phyloP scores from a whole-genome alignment of 1,140 invertebrate species.

The Spodoptera frugiperda region DNA sequence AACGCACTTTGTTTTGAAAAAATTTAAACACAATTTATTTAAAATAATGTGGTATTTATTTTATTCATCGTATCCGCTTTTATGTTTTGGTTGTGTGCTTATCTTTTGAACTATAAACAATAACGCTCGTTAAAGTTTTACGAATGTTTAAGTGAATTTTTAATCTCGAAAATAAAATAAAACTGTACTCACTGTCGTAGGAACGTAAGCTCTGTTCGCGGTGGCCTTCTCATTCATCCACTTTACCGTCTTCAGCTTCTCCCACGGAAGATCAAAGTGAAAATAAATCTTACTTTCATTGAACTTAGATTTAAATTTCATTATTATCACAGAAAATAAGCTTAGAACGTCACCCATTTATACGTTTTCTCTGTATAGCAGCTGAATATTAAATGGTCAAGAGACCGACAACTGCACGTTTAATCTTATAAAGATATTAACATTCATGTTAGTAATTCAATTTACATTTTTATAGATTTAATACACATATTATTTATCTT shows the following conservation, averaged over 20 bases:
- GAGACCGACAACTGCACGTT: constrained; percentile 67
- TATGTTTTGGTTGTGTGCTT: too few species aligned
- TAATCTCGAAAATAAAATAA: background rate
- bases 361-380: constrained; percentile 59
- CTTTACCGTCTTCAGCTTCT: constrained; percentile 79
- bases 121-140: too few species aligned
- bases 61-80: too few species aligned
- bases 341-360: constrained; percentile 83
- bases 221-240: constrained; percentile 87
- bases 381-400: constrained; percentile 77
- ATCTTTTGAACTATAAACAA: too few species aligned
- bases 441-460: constrained; percentile 75
- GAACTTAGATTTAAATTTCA: constrained; percentile 84
- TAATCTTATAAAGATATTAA: constrained; percentile 67
- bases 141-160: background rate
- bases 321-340: constrained; percentile 84
- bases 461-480: constrained; percentile 70
- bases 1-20: too few species aligned
- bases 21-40: too few species aligned
- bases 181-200: constrained; percentile 84
- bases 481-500: constrained; percentile 56
- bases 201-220: constrained; percentile 86
- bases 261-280: constrained; percentile 78
- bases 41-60: too few species aligned
- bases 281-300: constrained; percentile 82